Conservation (phyloP, 1,140 invertebrate species). For the Papilio machaon region DNA sequence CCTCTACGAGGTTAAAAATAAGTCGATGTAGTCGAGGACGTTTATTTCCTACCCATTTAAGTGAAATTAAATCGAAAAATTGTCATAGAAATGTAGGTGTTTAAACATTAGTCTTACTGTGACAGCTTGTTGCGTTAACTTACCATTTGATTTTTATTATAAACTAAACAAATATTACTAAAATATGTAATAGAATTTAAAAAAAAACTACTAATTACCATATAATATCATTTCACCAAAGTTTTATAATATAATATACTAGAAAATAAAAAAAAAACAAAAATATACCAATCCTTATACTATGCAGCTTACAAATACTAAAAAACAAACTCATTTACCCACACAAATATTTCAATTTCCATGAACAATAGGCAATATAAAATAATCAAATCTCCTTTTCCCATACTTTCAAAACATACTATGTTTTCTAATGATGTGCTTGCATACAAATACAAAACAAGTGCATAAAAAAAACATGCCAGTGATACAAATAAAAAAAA, state of each 20-base stretch:
- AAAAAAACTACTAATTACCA: no score
- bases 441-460: background rate
- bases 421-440: background rate
- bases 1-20: conserved; percentile 49
- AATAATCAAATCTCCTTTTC: background rate
- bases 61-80: background rate
- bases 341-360: background rate
- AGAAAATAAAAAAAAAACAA: no score
- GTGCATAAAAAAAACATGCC: conserved; percentile 10
- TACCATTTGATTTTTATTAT: no score
- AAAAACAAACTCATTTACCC: background rate
- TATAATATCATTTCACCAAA: no score
- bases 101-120: background rate
- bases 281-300: no score
- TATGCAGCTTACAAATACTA: background rate
- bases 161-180: no score
- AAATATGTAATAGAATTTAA: background rate
- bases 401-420: background rate
- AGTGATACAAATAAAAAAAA: background rate
- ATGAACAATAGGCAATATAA: background rate
- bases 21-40: no score
- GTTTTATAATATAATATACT: no score
- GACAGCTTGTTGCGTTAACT: no score
- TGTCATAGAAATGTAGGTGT: background rate
- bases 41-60: no score